Conservation (phyloP, 2,888 invertebrate species). For the Amiota communis region DNA sequence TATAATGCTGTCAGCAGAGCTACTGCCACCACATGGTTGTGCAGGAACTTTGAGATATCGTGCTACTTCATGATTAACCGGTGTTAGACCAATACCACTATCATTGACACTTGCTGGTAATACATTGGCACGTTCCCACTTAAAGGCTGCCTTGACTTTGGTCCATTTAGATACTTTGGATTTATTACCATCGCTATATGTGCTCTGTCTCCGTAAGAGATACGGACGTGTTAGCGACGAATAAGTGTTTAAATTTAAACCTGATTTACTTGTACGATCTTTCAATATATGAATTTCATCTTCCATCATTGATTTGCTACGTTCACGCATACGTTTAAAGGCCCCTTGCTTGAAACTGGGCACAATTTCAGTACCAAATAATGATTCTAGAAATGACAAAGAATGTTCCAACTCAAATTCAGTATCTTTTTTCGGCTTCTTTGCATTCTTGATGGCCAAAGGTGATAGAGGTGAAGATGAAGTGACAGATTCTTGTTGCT, state of each 20-base stretch:
- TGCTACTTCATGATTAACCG: slow-evolving; percentile 75
- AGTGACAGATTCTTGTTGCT: not conserved
- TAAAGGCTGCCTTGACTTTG: slow-evolving; percentile 90
- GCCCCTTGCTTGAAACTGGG: slow-evolving; percentile 74
- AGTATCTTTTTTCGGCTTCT: slow-evolving; percentile 37
- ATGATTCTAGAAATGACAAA: slow-evolving; percentile 79
- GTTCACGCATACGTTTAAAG: slow-evolving; percentile 75
- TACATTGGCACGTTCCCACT: slow-evolving; percentile 85
- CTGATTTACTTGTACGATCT: slow-evolving; percentile 55
- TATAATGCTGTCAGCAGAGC: slow-evolving; percentile 76
- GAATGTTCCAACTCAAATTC: slow-evolving; percentile 73
- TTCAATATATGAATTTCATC: slow-evolving; percentile 75
- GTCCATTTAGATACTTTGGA: slow-evolving; percentile 85
- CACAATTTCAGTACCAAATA: slow-evolving; percentile 76
- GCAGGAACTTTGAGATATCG: slow-evolving; percentile 75
- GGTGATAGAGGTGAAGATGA: not conserved
- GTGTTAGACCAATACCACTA: slow-evolving; percentile 73
- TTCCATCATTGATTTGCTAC: slow-evolving; percentile 81
- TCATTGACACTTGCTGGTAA: slow-evolving; percentile 67
- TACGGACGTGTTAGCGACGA: slow-evolving; percentile 50
- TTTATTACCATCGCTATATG: slow-evolving; percentile 69
- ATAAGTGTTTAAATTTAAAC: not conserved
- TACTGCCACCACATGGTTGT: slow-evolving; percentile 73
- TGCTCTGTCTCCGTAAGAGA: slow-evolving; percentile 69
- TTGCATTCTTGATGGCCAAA: not conserved